Percentiles rank a stretch among this genome's conserved stretches.
Evolutionary conservation across 2,888 invertebrate genomes (phyloP).

Genomic region (Ceriagrion tenellum): DNA sequence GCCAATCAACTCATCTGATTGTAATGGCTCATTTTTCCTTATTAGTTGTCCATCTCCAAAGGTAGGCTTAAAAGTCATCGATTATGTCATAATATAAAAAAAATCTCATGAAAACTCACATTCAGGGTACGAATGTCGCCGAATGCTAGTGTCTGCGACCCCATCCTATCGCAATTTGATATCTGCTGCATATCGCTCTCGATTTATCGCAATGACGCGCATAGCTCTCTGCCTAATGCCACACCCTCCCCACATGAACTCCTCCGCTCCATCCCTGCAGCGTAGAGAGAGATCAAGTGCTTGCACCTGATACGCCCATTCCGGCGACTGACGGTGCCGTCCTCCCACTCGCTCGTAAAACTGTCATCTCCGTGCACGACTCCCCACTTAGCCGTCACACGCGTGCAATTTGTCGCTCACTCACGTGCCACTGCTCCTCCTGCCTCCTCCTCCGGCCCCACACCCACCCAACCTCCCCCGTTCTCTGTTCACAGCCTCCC

Average conservation of each 20-base stretch:
- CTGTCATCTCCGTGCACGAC: neutral
- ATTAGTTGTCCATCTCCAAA: too few species aligned
- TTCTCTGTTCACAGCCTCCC: neutral
- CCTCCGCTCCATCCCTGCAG: neutral
- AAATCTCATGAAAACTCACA: too few species aligned
- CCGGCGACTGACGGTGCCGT: neutral
- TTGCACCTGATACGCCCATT: slow-evolving; percentile 27
- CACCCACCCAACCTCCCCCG: neutral
- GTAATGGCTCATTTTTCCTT: too few species aligned
- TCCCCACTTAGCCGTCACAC: slow-evolving; percentile 18
- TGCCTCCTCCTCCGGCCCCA: neutral
- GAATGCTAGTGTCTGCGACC: too few species aligned
- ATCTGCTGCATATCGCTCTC: too few species aligned
- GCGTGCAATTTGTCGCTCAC: slow-evolving; percentile 29
- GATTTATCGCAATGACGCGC: neutral
- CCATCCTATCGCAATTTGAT: too few species aligned
- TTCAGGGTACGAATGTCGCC: too few species aligned
- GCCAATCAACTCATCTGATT: too few species aligned
- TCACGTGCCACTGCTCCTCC: neutral
- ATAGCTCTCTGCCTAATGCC: neutral
- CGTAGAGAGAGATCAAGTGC: slow-evolving; percentile 3
- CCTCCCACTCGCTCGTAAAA: slow-evolving; percentile 4
- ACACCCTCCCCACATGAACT: neutral
- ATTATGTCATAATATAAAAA: too few species aligned
- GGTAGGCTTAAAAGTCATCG: too few species aligned